These are phyloP conservation scores for Sogatella furcifera DNA, from an alignment of 1,140 invertebrate species.

Conservation along the genomic window DNA sequence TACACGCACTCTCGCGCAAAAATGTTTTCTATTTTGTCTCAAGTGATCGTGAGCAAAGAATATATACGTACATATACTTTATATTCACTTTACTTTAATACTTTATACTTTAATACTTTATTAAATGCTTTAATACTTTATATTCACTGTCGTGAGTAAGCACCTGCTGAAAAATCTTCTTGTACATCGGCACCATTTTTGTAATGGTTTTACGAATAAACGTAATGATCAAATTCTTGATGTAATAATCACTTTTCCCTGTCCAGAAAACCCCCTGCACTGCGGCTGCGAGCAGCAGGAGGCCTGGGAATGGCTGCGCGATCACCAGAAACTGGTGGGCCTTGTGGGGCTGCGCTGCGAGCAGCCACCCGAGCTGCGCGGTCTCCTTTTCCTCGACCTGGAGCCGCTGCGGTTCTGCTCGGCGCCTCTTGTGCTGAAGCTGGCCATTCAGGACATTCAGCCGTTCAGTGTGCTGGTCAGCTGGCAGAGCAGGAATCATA, in stretches of 20 bases:
- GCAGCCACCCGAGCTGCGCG: conserved; percentile 62
- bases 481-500: conserved; percentile 82
- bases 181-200: too few species aligned
- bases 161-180: too few species aligned
- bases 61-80: too few species aligned
- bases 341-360: conserved; percentile 54
- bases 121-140: too few species aligned
- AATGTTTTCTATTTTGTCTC: too few species aligned
- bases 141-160: too few species aligned
- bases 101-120: too few species aligned
- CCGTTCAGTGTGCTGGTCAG: conserved; percentile 77
- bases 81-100: too few species aligned
- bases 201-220: too few species aligned
- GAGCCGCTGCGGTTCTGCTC: conserved; percentile 72
- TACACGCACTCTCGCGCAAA: too few species aligned
- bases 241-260: not conserved
- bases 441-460: conserved; percentile 79
- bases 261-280: conserved; percentile 66
- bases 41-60: too few species aligned
- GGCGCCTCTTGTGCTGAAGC: conserved; percentile 61
- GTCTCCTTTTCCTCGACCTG: conserved; percentile 60
- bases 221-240: too few species aligned
- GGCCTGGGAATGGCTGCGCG: conserved; percentile 77
- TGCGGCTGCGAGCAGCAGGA: conserved; percentile 77
- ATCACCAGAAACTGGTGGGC: conserved; percentile 62